Percentiles rank a stretch among this genome's conserved stretches.
Conservation (phyloP, 2,888 invertebrate genomes). For the Tubulanus polymorphus region DNA sequence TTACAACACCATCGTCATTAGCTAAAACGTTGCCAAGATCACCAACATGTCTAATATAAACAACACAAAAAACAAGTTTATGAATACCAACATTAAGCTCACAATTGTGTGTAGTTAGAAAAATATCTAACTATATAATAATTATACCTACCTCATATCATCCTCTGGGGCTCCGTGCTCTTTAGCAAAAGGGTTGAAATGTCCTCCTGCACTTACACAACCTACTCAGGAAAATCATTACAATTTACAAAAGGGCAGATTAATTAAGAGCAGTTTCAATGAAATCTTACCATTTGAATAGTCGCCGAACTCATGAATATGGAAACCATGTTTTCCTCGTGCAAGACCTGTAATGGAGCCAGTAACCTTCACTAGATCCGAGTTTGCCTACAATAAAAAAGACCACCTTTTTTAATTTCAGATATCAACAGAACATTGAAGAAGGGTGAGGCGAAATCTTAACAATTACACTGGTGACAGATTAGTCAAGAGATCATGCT, state of each 20-base stretch:
- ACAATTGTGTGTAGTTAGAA: background rate
- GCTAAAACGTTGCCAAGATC: conserved; percentile 68
- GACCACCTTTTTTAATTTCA: too few relatives aligned
- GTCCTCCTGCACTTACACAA: conserved; percentile 90
- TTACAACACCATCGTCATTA: conserved; percentile 33
- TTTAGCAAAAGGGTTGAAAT: conserved; percentile 77
- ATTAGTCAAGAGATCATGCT: too few relatives aligned
- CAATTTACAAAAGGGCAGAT: background rate
- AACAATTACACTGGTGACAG: too few relatives aligned
- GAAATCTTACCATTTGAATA: conserved; percentile 67
- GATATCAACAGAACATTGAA: too few relatives aligned
- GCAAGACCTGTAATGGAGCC: conserved; percentile 77
- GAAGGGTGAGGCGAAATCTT: too few relatives aligned
- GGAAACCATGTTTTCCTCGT: conserved; percentile 82
- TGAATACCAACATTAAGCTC: conserved; percentile 7
- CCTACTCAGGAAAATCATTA: conserved; percentile 35
- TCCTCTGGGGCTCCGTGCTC: conserved; percentile 81
- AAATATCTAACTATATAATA: background rate
- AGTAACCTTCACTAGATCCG: conserved; percentile 58
- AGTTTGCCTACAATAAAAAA: too few relatives aligned
- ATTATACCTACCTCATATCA: conserved; percentile 44
- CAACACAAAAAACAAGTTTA: conserved; percentile 69
- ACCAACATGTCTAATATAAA: conserved; percentile 71
- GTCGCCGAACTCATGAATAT: conserved; percentile 94
- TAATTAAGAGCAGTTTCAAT: background rate